Conservation (phyloP, 2,888 invertebrate genomes). For the Idaea straminata region DNA sequence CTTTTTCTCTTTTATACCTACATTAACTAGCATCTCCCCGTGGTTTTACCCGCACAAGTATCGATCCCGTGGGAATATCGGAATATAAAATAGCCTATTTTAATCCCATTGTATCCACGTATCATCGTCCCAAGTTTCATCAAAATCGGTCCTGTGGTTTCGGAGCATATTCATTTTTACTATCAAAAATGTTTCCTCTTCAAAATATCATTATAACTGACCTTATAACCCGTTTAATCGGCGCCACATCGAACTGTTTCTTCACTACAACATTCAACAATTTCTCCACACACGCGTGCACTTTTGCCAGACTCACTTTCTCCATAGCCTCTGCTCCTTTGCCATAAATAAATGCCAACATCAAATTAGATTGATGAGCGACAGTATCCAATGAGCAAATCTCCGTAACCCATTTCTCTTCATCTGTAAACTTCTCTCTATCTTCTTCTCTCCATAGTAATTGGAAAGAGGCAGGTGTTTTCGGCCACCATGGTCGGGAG, state of each 20-base stretch:
- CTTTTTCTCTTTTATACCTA: no score
- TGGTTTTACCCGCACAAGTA: no score
- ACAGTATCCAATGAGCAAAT: slow-evolving; percentile 82
- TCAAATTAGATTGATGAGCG: slow-evolving; percentile 79
- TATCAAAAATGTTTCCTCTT: no score
- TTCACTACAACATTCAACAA: slow-evolving; percentile 77
- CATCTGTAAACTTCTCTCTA: slow-evolving; percentile 62
- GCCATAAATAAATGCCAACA: slow-evolving; percentile 85
- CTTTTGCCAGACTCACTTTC: slow-evolving; percentile 68
- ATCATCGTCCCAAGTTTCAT: no score
- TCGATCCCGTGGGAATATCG: no score
- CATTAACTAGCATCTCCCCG: no score
- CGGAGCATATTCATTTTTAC: no score
- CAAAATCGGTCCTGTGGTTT: no score
- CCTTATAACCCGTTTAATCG: slow-evolving; percentile 77
- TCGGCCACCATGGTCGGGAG: slow-evolving; percentile 83
- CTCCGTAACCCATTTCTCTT: slow-evolving; percentile 81
- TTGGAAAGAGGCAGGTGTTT: slow-evolving; percentile 65
- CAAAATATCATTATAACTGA: slow-evolving; percentile 41
- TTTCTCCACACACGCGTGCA: slow-evolving; percentile 76
- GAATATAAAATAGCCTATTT: no score
- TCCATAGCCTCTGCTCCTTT: slow-evolving; percentile 82
- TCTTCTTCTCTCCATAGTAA: slow-evolving; percentile 80
- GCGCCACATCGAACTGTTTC: slow-evolving; percentile 72
- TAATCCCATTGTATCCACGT: no score